Percentiles rank a stretch among this genome's conserved stretches.
Evolutionary conservation across 1,140 invertebrate genomes (phyloP).

Genomic region (Leptopilina boulardi): DNA sequence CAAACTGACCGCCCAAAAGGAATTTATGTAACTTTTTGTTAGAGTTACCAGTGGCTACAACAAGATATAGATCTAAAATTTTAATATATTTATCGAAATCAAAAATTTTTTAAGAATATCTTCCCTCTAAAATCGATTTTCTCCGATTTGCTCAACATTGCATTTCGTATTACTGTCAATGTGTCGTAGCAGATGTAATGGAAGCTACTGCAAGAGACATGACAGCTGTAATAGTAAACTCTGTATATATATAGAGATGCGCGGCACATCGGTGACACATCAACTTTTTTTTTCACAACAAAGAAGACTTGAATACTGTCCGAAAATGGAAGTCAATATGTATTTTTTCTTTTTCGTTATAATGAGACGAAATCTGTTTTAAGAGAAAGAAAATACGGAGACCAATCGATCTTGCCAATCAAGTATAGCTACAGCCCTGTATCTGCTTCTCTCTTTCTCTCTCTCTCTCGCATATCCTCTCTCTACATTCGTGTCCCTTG

Average conservation of each 20-base stretch:
- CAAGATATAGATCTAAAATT: too few relatives aligned
- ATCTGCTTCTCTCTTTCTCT: background rate
- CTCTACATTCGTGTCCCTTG: conserved; percentile 23
- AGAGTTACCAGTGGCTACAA: too few relatives aligned
- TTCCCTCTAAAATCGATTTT: background rate
- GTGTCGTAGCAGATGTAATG: background rate
- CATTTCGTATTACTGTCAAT: conserved; percentile 1
- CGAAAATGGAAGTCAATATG: too few relatives aligned
- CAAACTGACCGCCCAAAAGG: too few relatives aligned
- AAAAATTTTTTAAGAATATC: too few relatives aligned
- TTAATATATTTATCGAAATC: too few relatives aligned
- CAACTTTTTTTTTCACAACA: too few relatives aligned
- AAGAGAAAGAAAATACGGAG: background rate
- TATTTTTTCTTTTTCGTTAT: background rate
- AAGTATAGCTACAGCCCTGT: conserved; percentile 16
- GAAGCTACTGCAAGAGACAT: background rate
- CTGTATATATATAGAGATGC: background rate
- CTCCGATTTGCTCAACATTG: background rate
- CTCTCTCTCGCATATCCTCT: background rate
- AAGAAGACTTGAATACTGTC: too few relatives aligned
- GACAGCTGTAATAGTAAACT: background rate
- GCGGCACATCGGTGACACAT: background rate
- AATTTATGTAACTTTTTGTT: too few relatives aligned
- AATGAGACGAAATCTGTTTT: background rate
- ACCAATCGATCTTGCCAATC: conserved; percentile 18